These are phyloP conservation scores for Cataglyphis albicans DNA, from an alignment of 2,888 invertebrate genomes.

Conservation along the genomic window DNA sequence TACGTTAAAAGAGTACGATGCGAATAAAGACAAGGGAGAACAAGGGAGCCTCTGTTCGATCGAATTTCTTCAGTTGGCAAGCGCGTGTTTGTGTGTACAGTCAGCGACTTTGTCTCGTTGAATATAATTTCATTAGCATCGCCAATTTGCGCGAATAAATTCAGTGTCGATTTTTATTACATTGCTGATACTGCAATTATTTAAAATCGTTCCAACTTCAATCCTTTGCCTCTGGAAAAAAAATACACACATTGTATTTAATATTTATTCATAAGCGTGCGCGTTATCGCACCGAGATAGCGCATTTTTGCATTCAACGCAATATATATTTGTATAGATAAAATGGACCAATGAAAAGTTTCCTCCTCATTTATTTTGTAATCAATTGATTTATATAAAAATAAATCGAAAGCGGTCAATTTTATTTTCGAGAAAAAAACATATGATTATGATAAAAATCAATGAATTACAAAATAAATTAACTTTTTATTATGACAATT, in stretches of 20 bases:
- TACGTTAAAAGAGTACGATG: constrained; percentile 49
- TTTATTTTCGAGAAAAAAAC: background rate
- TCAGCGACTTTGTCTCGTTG: constrained; percentile 50
- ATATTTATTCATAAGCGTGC: background rate
- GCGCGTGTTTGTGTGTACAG: constrained; percentile 63
- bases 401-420: background rate
- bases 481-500: background rate
- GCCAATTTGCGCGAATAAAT: background rate
- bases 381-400: background rate
- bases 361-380: background rate
- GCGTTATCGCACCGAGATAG: background rate
- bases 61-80: constrained; percentile 69
- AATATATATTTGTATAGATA: background rate
- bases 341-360: background rate
- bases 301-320: background rate
- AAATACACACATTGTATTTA: background rate
- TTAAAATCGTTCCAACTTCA: background rate
- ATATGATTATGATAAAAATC: background rate
- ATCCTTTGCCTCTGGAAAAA: background rate
- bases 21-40: constrained; percentile 67
- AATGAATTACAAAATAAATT: background rate
- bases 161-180: background rate
- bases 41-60: constrained; percentile 80
- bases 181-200: no score
- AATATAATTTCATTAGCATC: constrained; percentile 30